phyloP scores from a whole-genome alignment of 2,888 invertebrate species.

The Eucera pruinosa region DNA sequence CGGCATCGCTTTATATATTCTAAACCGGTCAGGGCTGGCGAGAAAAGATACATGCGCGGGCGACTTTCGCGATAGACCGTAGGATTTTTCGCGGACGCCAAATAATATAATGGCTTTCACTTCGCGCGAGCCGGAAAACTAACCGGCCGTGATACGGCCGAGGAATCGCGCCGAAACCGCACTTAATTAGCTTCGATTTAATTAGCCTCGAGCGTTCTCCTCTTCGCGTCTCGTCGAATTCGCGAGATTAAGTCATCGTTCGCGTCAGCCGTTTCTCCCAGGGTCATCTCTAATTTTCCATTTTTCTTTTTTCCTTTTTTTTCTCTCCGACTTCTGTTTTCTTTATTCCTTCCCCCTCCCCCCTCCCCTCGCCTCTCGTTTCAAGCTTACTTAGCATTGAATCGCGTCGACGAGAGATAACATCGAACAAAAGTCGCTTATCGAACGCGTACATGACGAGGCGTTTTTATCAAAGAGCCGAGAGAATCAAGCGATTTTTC shows the following conservation, averaged over 20 bases:
- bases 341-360: background rate
- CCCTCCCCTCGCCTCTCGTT: background rate
- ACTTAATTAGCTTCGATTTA: slow-evolving; percentile 44
- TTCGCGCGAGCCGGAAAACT: slow-evolving; percentile 70
- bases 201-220: slow-evolving; percentile 23
- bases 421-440: background rate
- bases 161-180: slow-evolving; percentile 42
- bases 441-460: background rate
- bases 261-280: slow-evolving; percentile 37
- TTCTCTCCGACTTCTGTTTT: too few species aligned
- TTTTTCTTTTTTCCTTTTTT: slow-evolving; percentile 1
- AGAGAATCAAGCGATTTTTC: slow-evolving; percentile 2
- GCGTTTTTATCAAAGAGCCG: slow-evolving; percentile 22
- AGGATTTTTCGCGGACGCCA: slow-evolving; percentile 79
- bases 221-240: background rate
- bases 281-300: slow-evolving; percentile 10
- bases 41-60: slow-evolving; percentile 72
- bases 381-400: slow-evolving; percentile 52
- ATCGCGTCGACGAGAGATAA: slow-evolving; percentile 10
- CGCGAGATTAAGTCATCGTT: slow-evolving; percentile 44
- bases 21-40: slow-evolving; percentile 78
- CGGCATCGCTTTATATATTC: slow-evolving; percentile 74
- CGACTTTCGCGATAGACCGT: slow-evolving; percentile 78
- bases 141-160: slow-evolving; percentile 52
- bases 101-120: slow-evolving; percentile 84